Evolutionary conservation across 2,888 invertebrate genomes (phyloP).

Genomic region (Pyralis farinalis): DNA sequence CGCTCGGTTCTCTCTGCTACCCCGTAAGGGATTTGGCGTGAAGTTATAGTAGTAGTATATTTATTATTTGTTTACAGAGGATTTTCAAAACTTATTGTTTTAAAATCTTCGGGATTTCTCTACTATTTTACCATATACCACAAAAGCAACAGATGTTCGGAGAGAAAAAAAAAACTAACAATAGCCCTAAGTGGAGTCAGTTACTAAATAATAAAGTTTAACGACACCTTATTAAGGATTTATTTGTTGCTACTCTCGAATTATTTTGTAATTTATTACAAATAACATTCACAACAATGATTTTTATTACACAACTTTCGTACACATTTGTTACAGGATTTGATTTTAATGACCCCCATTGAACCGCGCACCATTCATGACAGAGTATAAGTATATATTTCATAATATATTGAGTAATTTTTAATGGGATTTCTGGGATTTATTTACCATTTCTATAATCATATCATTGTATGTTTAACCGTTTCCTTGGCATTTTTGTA

Average conservation of each 20-base stretch:
- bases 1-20: too few relatives aligned
- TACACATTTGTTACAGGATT: slow-evolving; percentile 63
- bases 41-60: too few relatives aligned
- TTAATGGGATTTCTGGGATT: slow-evolving; percentile 49
- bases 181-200: slow-evolving; percentile 69
- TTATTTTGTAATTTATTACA: slow-evolving; percentile 78
- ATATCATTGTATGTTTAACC: slow-evolving; percentile 2
- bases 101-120: slow-evolving; percentile 29
- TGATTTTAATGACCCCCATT: slow-evolving; percentile 61
- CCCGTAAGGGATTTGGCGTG: too few relatives aligned
- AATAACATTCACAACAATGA: slow-evolving; percentile 58
- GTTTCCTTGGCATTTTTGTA: slow-evolving; percentile 7
- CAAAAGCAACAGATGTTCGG: slow-evolving; percentile 58
- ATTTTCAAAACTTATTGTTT: too few relatives aligned
- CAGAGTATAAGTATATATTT: slow-evolving; percentile 25
- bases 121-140: slow-evolving; percentile 31
- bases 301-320: slow-evolving; percentile 29
- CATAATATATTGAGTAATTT: slow-evolving; percentile 58
- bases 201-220: slow-evolving; percentile 69
- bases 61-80: too few relatives aligned
- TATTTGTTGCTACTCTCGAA: slow-evolving; percentile 71
- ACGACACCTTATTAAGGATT: slow-evolving; percentile 77
- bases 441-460: slow-evolving; percentile 30
- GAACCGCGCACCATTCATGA: slow-evolving; percentile 24
- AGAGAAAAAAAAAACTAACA: slow-evolving; percentile 56